Conservation (phyloP, 2,113 vertebrate species). For the Axis porcinus region DNA sequence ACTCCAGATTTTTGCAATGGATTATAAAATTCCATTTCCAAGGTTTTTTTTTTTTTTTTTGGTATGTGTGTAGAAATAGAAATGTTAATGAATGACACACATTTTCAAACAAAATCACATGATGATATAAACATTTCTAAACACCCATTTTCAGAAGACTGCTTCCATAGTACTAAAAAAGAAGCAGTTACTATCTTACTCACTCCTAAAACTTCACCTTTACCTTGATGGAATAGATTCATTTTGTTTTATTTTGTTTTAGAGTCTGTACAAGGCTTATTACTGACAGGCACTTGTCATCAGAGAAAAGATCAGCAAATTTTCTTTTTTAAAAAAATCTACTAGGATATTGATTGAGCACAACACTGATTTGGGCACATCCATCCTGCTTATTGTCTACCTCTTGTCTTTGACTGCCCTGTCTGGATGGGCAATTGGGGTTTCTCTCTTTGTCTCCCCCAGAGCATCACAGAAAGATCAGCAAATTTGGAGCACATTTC, state of each 20-base stretch:
- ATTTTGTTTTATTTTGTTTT: neutral
- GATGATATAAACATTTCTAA: neutral
- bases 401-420: neutral
- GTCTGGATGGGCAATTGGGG: neutral
- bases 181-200: neutral
- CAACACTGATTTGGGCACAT: neutral
- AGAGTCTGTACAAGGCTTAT: neutral
- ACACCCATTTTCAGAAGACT: neutral
- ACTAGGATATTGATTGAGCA: neutral
- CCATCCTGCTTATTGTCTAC: neutral
- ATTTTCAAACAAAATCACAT: neutral
- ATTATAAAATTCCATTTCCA: neutral
- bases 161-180: neutral
- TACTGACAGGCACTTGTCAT: neutral
- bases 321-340: neutral
- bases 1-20: neutral
- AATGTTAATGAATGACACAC: neutral
- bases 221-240: neutral
- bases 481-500: neutral
- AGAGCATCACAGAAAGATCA: neutral
- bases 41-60: neutral
- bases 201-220: neutral
- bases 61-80: neutral
- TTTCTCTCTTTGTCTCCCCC: neutral
- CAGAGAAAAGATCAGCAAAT: neutral